Conservation (phyloP, 2,888 invertebrate genomes). For the Hemithea aestivaria region DNA sequence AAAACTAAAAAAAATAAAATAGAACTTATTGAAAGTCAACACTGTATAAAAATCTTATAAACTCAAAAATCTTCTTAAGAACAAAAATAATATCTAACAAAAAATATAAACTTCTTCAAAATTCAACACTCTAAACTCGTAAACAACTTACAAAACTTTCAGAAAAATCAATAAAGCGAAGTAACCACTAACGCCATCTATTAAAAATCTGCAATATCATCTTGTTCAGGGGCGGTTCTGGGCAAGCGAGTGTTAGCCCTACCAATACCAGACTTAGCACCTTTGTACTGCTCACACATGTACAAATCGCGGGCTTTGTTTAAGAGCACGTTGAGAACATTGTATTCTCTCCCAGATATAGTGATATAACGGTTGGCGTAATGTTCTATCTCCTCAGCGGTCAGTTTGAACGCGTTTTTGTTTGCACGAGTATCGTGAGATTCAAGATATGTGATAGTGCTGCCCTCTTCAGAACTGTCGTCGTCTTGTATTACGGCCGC, state of each 20-base stretch:
- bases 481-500: slow-evolving; percentile 8
- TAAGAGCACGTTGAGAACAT: slow-evolving; percentile 42
- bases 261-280: slow-evolving; percentile 47
- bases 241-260: slow-evolving; percentile 33
- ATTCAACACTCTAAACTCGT: too few relatives aligned
- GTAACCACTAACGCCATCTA: too few relatives aligned
- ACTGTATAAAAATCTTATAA: too few relatives aligned
- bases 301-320: slow-evolving; percentile 49
- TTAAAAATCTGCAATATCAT: too few relatives aligned
- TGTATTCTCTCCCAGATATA: slow-evolving; percentile 37
- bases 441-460: slow-evolving; percentile 36
- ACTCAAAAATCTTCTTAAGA: too few relatives aligned
- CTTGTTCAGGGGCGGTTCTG: not conserved
- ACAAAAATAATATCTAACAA: too few relatives aligned
- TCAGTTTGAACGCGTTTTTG: slow-evolving; percentile 30
- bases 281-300: slow-evolving; percentile 45
- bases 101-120: too few relatives aligned
- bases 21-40: too few relatives aligned
- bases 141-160: too few relatives aligned
- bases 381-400: slow-evolving; percentile 42
- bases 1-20: too few relatives aligned
- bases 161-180: too few relatives aligned
- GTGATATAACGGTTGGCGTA: slow-evolving; percentile 40
- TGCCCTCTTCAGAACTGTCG: slow-evolving; percentile 32
- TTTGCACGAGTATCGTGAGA: too few relatives aligned